These are phyloP conservation scores for Danionella dracula DNA, from an alignment of 2,797 vertebrate genomes.

Conservation along the genomic window DNA sequence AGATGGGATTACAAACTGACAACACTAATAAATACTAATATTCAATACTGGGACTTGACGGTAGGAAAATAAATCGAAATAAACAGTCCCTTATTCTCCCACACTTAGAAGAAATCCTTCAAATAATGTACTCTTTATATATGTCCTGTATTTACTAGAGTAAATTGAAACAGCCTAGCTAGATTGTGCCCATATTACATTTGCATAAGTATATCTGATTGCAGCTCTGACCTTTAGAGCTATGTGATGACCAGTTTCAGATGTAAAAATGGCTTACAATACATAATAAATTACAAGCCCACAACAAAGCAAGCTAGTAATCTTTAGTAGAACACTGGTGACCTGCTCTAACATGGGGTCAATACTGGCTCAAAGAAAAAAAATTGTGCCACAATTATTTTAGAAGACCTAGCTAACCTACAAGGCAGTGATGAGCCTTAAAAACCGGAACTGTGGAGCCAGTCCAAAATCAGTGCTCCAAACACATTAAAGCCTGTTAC, in stretches of 20 bases:
- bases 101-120: constrained; percentile 15
- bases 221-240: neutral
- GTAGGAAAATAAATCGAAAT: no score
- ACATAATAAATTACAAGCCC: constrained; percentile 1
- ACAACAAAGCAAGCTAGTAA: constrained; percentile 1
- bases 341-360: neutral
- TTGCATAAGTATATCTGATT: neutral
- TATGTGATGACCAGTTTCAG: neutral
- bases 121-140: no score
- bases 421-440: neutral
- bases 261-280: neutral
- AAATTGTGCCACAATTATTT: neutral
- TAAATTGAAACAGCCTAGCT: no score
- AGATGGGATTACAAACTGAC: neutral
- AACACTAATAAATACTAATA: neutral
- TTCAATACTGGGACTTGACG: no score
- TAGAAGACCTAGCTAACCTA: neutral
- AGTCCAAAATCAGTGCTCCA: constrained; percentile 3
- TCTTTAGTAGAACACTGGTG: constrained; percentile 7
- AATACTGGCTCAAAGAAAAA: constrained; percentile 10
- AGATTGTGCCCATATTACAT: no score
- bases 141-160: no score
- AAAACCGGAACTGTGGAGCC: neutral
- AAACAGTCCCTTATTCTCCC: neutral
- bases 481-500: constrained; percentile 6